Percentiles rank a stretch among this genome's conserved stretches.
Conservation (phyloP, 23 tunicate species). For the Styela plicata region DNA sequence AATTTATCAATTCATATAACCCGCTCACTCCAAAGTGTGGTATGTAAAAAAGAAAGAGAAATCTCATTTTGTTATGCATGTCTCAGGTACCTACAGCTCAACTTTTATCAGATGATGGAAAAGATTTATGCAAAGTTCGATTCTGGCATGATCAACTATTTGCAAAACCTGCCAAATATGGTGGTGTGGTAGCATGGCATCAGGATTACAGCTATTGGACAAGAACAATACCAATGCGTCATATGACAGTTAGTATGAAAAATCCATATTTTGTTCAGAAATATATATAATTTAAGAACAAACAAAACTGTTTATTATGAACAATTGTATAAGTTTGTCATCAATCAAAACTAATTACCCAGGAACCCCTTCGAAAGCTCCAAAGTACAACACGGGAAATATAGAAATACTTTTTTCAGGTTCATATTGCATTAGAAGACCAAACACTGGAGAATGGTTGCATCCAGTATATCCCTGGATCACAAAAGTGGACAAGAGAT, state of each 20-base stretch:
- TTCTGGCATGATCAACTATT: slow-evolving; percentile 84
- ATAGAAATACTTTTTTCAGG: too few species aligned
- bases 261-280: too few species aligned
- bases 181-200: slow-evolving; percentile 92
- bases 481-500: slow-evolving; percentile 79
- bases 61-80: too few species aligned
- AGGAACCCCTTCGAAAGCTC: too few species aligned
- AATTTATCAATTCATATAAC: too few species aligned
- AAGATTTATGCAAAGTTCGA: slow-evolving; percentile 33
- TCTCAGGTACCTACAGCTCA: slow-evolving; percentile 83
- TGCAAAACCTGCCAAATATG: slow-evolving; percentile 81
- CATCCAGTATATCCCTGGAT: slow-evolving; percentile 85
- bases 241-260: slow-evolving; percentile 62
- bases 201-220: slow-evolving; percentile 93
- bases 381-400: too few species aligned
- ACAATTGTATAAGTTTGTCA: too few species aligned
- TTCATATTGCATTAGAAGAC: slow-evolving; percentile 32
- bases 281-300: too few species aligned
- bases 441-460: slow-evolving; percentile 87
- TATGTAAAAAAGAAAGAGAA: too few species aligned
- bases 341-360: too few species aligned
- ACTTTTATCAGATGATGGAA: slow-evolving; percentile 17
- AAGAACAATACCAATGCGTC: slow-evolving; percentile 71
- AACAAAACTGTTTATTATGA: too few species aligned
- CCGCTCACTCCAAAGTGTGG: too few species aligned